phyloP scores from a whole-genome alignment of 2,797 vertebrate genomes.

The Periophthalmus magnuspinnatus region DNA sequence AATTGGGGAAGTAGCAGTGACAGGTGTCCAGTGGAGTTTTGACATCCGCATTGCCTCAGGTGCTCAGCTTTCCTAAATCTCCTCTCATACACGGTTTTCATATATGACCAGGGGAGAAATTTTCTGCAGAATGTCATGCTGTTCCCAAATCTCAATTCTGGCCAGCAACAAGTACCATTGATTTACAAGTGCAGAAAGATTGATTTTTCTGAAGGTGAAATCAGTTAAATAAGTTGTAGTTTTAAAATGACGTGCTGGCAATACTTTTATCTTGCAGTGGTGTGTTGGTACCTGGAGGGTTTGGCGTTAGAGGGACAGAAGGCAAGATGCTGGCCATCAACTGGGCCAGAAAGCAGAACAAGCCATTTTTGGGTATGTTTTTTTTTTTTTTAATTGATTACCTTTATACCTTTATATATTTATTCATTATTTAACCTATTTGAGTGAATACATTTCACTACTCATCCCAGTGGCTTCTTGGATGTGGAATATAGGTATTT shows the following conservation, averaged over 20 bases:
- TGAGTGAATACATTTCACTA: no score
- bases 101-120: no score
- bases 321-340: constrained; percentile 93
- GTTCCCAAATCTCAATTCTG: neutral
- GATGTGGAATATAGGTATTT: no score
- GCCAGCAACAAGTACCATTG: neutral
- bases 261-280: constrained; percentile 72
- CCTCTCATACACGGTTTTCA: neutral
- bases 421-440: no score
- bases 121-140: neutral
- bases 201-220: neutral
- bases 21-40: constrained; percentile 1
- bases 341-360: constrained; percentile 95
- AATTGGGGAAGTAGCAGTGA: neutral
- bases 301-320: constrained; percentile 93
- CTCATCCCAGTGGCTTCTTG: no score
- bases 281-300: constrained; percentile 94
- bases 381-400: no score
- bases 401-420: no score
- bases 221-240: neutral
- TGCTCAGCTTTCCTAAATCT: neutral
- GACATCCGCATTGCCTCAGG: neutral
- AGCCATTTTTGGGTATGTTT: constrained; percentile 89
- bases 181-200: neutral
- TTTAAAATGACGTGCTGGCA: neutral